A percentile compares a stretch with the other conserved stretches of the same genome.
These are phyloP conservation scores for Nomada flava DNA, from an alignment of 2,888 invertebrate species.

Conservation along the genomic window DNA sequence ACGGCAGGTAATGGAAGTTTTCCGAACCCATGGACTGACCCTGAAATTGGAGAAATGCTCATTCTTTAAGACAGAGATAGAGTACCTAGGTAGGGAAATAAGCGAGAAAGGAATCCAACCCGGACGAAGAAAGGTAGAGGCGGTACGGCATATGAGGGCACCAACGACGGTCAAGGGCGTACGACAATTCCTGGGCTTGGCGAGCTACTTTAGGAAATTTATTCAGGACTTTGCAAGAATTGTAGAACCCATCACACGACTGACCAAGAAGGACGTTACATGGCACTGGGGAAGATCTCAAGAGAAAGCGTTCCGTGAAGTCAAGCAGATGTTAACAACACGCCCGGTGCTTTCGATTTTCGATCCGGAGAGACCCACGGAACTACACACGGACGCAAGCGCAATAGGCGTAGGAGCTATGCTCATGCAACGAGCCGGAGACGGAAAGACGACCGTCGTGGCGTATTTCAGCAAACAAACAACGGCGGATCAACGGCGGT, in stretches of 20 bases:
- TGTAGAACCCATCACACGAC: background rate
- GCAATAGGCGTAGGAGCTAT: background rate
- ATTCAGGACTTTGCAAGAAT: background rate
- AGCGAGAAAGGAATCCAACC: background rate
- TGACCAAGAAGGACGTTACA: background rate
- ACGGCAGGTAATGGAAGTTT: background rate
- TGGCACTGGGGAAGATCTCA: background rate
- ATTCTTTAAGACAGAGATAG: background rate
- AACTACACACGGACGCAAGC: background rate
- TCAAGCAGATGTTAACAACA: background rate
- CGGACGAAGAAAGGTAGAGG: background rate
- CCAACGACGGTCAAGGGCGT: background rate
- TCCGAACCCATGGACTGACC: background rate
- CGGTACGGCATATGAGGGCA: background rate
- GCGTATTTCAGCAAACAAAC: too few species aligned
- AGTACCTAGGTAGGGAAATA: constrained; percentile 12
- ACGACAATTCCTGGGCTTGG: background rate
- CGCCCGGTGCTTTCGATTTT: background rate
- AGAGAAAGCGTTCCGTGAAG: background rate
- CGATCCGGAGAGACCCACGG: background rate
- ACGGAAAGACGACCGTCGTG: too few species aligned
- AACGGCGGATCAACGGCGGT: too few species aligned
- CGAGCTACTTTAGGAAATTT: constrained; percentile 3
- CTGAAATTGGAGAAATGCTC: background rate
- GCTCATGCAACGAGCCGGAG: background rate